These are phyloP conservation scores for Petaurus breviceps DNA, from an alignment of 2,113 vertebrate species.

Conservation along the genomic window DNA sequence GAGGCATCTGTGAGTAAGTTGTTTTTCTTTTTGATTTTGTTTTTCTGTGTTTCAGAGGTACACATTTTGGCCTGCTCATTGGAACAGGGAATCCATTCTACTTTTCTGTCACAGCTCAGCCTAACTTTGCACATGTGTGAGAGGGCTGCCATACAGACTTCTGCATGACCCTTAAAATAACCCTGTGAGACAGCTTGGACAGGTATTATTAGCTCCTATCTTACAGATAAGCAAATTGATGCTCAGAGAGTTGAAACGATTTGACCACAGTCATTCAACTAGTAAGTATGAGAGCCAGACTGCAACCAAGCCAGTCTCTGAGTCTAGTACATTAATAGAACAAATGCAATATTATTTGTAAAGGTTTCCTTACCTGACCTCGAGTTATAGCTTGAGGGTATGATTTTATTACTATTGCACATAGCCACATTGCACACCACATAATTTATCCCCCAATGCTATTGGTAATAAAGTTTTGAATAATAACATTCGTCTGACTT, in stretches of 20 bases:
- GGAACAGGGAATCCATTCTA: background rate
- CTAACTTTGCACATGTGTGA: background rate
- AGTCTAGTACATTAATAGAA: background rate
- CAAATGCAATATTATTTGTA: background rate
- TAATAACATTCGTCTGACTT: slow-evolving; percentile 66
- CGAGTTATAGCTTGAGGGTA: background rate
- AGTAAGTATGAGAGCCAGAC: background rate
- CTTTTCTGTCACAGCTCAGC: background rate
- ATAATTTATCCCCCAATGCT: slow-evolving; percentile 50
- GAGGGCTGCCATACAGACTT: background rate
- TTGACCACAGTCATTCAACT: background rate
- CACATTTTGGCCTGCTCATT: background rate
- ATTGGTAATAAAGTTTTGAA: slow-evolving; percentile 74
- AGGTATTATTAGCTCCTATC: background rate
- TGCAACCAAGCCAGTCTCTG: background rate
- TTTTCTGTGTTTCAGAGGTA: background rate
- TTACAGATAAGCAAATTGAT: background rate
- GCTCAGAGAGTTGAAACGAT: background rate
- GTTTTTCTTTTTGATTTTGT: background rate
- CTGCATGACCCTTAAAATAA: background rate
- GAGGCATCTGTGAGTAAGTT: background rate
- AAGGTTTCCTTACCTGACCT: background rate
- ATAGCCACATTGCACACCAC: slow-evolving; percentile 52
- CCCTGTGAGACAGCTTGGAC: background rate
- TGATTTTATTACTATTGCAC: slow-evolving; percentile 42